Conservation (phyloP, 2,113 vertebrate genomes). For the Hippocampus comes region DNA sequence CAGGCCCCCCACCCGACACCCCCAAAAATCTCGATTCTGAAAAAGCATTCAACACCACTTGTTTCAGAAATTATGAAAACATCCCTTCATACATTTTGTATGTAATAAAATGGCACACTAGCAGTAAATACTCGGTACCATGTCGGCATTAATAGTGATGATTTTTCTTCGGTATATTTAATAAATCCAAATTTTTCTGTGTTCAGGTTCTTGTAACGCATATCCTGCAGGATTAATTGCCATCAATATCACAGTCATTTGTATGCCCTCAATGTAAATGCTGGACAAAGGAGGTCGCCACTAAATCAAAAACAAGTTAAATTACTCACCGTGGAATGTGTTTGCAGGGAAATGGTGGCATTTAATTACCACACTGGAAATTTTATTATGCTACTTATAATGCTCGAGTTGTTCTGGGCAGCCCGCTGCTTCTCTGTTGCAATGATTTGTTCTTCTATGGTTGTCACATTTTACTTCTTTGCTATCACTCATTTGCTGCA, state of each 20-base stretch:
- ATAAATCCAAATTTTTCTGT: conserved; percentile 52
- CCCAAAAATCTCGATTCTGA: background rate
- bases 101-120: background rate
- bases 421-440: background rate
- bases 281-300: no score
- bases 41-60: background rate
- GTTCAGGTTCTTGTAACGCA: background rate
- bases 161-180: conserved; percentile 45
- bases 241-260: background rate
- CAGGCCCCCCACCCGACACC: no score
- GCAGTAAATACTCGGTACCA: conserved; percentile 54
- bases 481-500: background rate
- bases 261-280: no score
- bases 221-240: background rate
- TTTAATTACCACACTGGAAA: no score
- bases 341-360: background rate
- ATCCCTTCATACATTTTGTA: background rate
- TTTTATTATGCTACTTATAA: background rate
- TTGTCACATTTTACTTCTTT: background rate
- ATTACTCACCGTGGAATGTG: background rate
- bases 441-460: background rate
- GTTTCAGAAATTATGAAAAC: background rate
- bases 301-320: no score
- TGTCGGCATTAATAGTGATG: conserved; percentile 42
- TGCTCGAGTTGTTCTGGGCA: background rate